phyloP scores from a whole-genome alignment of 2,113 vertebrate genomes.

The Litocranius walleri region DNA sequence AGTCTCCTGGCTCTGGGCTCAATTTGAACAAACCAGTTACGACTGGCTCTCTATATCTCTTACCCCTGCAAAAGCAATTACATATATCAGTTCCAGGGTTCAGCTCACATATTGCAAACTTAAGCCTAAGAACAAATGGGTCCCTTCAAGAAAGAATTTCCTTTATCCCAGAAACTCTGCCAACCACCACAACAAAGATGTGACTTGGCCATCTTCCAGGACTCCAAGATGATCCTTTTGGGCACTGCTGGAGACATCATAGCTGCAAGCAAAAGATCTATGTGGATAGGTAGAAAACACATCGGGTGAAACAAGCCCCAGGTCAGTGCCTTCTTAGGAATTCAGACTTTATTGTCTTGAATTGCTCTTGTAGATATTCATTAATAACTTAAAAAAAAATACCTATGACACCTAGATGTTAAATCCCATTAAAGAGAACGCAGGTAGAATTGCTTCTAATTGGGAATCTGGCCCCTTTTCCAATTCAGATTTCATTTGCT shows the following conservation, averaged over 20 bases:
- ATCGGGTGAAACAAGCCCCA: background rate
- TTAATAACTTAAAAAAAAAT: background rate
- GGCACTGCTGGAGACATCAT: background rate
- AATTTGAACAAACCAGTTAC: background rate
- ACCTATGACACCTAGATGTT: background rate
- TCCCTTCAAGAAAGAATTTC: background rate
- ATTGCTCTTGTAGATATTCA: background rate
- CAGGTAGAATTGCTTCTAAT: background rate
- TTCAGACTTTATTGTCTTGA: background rate
- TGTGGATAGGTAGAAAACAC: background rate
- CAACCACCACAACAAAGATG: background rate
- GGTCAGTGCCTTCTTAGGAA: background rate
- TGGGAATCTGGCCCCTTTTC: background rate
- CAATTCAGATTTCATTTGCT: background rate
- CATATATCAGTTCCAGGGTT: conserved; percentile 3
- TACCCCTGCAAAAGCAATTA: background rate
- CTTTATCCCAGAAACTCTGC: background rate
- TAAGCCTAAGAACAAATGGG: conserved; percentile 27
- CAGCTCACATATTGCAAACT: background rate
- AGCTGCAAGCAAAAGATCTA: background rate
- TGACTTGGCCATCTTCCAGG: background rate
- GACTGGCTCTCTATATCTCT: background rate
- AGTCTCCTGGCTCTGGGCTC: background rate
- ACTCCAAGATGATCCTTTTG: background rate
- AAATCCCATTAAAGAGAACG: background rate